Percentiles rank a stretch among this genome's conserved stretches.
phyloP scores from a whole-genome alignment of 2,113 vertebrate species.

The Boulengeromyrus knoepffleri region DNA sequence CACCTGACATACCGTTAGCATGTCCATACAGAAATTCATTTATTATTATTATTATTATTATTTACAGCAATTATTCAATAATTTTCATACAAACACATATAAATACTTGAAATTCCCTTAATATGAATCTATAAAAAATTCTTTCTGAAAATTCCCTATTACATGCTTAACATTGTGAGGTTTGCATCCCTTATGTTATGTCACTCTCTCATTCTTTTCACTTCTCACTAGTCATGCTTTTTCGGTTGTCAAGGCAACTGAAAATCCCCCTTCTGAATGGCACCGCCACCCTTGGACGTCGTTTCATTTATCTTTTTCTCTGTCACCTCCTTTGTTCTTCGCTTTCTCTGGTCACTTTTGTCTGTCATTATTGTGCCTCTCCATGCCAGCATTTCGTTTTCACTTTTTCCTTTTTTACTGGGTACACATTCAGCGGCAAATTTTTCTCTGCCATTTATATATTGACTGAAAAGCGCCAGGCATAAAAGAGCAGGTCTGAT shows the following conservation, averaged over 20 bases:
- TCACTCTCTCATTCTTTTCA: constrained; percentile 31
- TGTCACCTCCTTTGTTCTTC: constrained; percentile 1
- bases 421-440: constrained; percentile 9
- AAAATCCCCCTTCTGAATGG: constrained; percentile 49
- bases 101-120: not conserved
- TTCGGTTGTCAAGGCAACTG: constrained; percentile 60
- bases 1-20: not conserved
- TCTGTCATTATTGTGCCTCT: not conserved
- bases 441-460: constrained; percentile 6
- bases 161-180: not conserved
- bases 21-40: not conserved
- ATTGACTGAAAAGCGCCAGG: constrained; percentile 40
- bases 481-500: constrained; percentile 60
- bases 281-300: constrained; percentile 52
- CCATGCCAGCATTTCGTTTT: not conserved
- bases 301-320: constrained; percentile 36
- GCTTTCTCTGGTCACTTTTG: not conserved
- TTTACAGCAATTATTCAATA: not conserved
- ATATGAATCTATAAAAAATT: not conserved
- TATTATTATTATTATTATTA: not conserved
- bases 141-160: not conserved
- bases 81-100: not conserved
- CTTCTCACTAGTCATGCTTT: constrained; percentile 46
- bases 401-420: constrained; percentile 19
- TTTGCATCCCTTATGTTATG: constrained; percentile 18